Base-by-base conservation (phyloP, 2,113 vertebrate genomes). In the Helogale parvula region DNA sequence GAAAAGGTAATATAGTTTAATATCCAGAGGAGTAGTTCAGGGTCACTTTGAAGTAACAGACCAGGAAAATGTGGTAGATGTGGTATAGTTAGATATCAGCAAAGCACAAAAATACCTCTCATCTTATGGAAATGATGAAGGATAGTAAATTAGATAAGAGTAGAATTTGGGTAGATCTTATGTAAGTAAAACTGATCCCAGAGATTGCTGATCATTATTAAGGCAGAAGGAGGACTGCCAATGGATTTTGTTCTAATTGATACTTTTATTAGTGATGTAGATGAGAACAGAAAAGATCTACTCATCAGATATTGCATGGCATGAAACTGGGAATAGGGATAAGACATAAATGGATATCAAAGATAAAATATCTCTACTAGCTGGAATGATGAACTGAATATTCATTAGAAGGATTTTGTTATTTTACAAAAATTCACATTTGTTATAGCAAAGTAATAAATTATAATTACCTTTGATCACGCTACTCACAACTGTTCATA, bases 101-200 rank as follows among this genome's bases (percentile, higher is more conserved):
- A 96, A 88, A 88, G 7, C 69, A 68, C 88, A 52, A 92, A 91
- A 87, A 79, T 93, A 3, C 71, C 33, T 93, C 23, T 87, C 47
- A 68, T 85, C 33, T 85, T 86, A 65, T 72, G 21, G 52, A 91
- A 93, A 88, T 66, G 45, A 79, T 79, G 87, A 35, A 94, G 27
- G 85, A 76, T 83, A 82, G 68, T 94, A 95, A 93, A 82, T 85
- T 92, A 66, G 71, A 14, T 90, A 93, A 84, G 29, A 90, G 31
- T 63, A 94, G 41, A 96, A 90, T 87, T 65, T 95, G 57, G 23
- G n/a, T 80, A 80, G n/a, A 45, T 93, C 66, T 93, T 90, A 89
- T 47, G 19, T 93, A 80, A 74, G 23, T 92, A 57, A 96, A 92
- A 72, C 60, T 76, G 50, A 95, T 65, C n/a, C 52, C 33, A 86